Base-by-base conservation (phyloP, 2,888 invertebrate genomes). In the Drosophila quinaria region DNA sequence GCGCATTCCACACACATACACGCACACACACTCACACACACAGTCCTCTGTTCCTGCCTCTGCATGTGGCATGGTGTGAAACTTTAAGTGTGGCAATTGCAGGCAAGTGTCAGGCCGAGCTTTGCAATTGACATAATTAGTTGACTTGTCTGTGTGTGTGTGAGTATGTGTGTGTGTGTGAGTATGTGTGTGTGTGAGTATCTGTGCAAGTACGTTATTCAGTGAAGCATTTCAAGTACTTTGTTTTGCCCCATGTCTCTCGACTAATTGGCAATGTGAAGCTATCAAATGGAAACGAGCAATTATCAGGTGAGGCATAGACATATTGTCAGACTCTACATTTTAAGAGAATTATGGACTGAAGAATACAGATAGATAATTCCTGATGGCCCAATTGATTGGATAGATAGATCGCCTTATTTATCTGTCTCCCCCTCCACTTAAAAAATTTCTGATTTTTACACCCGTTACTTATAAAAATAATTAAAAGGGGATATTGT, bases 91-190 rank as follows among this genome's bases (percentile, higher is more conserved):
- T 63, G 64, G 64, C 82, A 79, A 72, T 76, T 62, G 65, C 67
- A 67, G 72, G 64, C 71, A 72, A 78, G 78, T 74, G 81, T 58
- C 79, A 63, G 68, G 61, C 68, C 54, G 64, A 63, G 80, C 68
- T 75, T 56, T 55, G 66, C 86, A 85, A 82, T 78, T 83, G 86
- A 85, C 80, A 75, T 83, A 83, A 83, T 83, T 85, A 83, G 82
- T 68, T 52, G 68, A 29, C 62, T 61, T 62, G 59, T 58, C 33
- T 39, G 49, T 19, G 33, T 15, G 8, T 17, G 13, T 52, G 10
- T n/a, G n/a, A n/a, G n/a, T n/a, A n/a, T n/a, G n/a, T n/a, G n/a
- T n/a, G n/a, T n/a, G n/a, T n/a, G n/a, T 39, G 31, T 29, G 6
- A 19, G 37, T 25, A 10, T 46, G 39, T 46, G 55, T 19, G 31